Evolutionary conservation across 2,888 invertebrate species (phyloP).

Genomic region (Antheraea assamensis): DNA sequence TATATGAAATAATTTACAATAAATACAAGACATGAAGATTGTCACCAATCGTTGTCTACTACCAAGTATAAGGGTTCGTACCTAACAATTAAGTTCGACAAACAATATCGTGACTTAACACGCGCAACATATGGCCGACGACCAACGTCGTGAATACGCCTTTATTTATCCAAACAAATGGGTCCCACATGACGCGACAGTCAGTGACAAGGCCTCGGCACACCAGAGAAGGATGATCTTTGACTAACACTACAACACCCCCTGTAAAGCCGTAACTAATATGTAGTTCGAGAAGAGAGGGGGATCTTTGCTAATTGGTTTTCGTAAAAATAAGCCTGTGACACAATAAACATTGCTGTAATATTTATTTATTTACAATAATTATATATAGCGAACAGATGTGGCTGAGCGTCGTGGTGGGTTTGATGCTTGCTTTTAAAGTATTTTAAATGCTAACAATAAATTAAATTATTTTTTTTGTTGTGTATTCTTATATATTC

Average conservation of each 20-base stretch:
- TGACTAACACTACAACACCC: slow-evolving; percentile 15
- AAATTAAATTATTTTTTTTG: background rate
- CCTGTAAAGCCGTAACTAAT: background rate
- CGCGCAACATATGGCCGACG: slow-evolving; percentile 57
- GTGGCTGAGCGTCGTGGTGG: slow-evolving; percentile 45
- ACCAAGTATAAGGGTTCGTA: background rate
- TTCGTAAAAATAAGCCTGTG: slow-evolving; percentile 58
- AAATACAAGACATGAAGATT: background rate
- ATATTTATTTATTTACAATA: slow-evolving; percentile 72
- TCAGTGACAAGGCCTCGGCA: slow-evolving; percentile 69
- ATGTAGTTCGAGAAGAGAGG: slow-evolving; percentile 24
- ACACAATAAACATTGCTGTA: slow-evolving; percentile 72
- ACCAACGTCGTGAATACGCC: slow-evolving; percentile 54
- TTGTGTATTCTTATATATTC: background rate
- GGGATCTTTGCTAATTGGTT: slow-evolving; percentile 41
- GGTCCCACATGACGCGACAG: slow-evolving; percentile 71
- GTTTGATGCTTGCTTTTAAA: slow-evolving; percentile 17
- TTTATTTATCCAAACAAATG: slow-evolving; percentile 78
- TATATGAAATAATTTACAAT: background rate
- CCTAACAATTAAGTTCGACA: slow-evolving; percentile 18
- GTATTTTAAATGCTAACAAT: background rate
- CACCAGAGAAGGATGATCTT: slow-evolving; percentile 44
- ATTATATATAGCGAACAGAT: slow-evolving; percentile 68
- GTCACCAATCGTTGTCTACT: slow-evolving; percentile 16
- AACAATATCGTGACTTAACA: slow-evolving; percentile 20